Evolutionary conservation across 2,113 vertebrate species (phyloP), one percentile per base, ranked within the genome.

Genomic region (Narcine bancroftii): DNA sequence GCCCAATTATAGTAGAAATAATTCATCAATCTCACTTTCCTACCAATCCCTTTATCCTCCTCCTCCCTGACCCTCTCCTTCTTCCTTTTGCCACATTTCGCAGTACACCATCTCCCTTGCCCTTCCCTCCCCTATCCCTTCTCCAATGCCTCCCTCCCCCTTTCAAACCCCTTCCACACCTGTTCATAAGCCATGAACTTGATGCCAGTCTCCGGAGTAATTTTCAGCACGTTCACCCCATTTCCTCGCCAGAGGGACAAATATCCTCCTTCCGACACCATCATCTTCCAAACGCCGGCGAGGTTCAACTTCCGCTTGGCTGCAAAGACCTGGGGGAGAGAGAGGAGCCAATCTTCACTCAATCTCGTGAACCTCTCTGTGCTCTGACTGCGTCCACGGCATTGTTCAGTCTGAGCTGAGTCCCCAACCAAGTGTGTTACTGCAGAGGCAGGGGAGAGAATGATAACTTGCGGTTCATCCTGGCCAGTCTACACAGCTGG

Each of bases 171-270:
- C 10, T n/a, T 33, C 5, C 17, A 65, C n/a, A 47, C 72, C 76
- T 93, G 92, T 39, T 66, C 50, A 13, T 92, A 63, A 42, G 77
- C 81, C 63, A 93, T 39, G 39, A 83, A 92, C 50, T 83, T 92
- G 45, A 85, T 66, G 77, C 89, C 89, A 42, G 69, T 85, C 33
- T 93, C 92, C 9, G 77, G 92, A 26, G 92, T n/a, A n/a, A 92
- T 85, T 50, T 92, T 85, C 17, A 92, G 65, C 36, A 83, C 89
- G 60, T 93, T 93, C 15, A 36, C 71, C 9, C 76, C 21, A 17
- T 39, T 81, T n/a, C 89, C 89, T 39, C 89, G 89, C 89, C 89
- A 91, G 24, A 91, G 60, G 2, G 89, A 92, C n/a, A 92, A 19
- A 24, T 19, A 85, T 9, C 63, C 76, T 60, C 92, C 91, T 45